Evolutionary conservation across 2,113 vertebrate genomes (phyloP).

Genomic region (Glaucidium brasilianum): DNA sequence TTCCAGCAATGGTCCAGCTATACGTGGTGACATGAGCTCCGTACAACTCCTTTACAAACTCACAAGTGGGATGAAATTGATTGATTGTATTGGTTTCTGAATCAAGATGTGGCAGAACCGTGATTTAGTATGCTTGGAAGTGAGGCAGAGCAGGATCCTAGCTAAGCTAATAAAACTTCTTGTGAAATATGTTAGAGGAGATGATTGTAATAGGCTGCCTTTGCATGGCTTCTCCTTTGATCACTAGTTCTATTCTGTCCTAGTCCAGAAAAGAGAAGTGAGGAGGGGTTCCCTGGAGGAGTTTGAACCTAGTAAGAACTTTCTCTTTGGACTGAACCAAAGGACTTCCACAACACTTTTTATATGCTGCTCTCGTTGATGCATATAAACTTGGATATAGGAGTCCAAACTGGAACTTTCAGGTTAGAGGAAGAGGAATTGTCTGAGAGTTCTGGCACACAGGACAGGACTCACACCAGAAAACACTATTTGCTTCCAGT

Average conservation of each 20-base stretch:
- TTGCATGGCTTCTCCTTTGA: neutral
- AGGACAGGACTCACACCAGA: neutral
- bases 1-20: neutral
- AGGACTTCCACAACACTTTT: neutral
- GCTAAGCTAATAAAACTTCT: neutral
- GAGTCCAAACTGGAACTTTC: neutral
- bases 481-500: neutral
- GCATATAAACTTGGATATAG: neutral
- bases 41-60: neutral
- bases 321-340: neutral
- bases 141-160: neutral
- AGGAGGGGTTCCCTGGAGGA: neutral
- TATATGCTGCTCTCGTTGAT: neutral
- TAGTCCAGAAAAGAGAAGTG: neutral
- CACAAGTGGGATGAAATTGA: neutral
- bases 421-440: neutral
- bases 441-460: neutral
- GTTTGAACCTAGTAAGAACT: neutral
- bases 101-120: neutral
- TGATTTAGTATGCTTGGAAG: conserved; percentile 3
- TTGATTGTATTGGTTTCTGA: neutral
- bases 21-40: neutral
- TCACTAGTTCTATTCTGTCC: neutral
- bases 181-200: neutral
- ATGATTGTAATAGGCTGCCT: neutral